Evolutionary conservation across 2,113 vertebrate species (phyloP), one percentile per base, ranked within the genome.

Genomic region (Neolamprologus toae): DNA sequence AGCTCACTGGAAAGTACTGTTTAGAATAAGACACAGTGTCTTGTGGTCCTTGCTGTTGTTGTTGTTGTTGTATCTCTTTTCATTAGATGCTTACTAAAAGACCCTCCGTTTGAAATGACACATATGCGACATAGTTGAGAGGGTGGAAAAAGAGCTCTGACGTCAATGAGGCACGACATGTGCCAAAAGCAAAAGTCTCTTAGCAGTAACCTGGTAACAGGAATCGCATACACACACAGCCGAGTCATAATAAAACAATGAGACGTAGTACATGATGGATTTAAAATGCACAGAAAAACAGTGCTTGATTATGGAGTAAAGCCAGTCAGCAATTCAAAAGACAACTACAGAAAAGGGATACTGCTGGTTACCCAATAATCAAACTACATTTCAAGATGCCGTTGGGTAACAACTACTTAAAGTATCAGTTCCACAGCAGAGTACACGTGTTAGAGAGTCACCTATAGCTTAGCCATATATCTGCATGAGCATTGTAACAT

Each of bases 171-270:
- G 90, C 91, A 93, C 61, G 83, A 93, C 91, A 92, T 94, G 91
- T 91, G 91, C 92, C 92, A 92, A 95, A 95, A 95, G 93, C 92
- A 94, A 93, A 95, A 91, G 86, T 93, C 93, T 95, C 90, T 93
- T 94, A 86, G 90, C 90, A 84, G 96, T 96, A 96, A 94, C 96
- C 94, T 95, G 94, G 96, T 96, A 97, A 97, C 96, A 94, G 92
- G 93, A 88, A 92, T 86, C 83, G 88, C 84, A 90, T 80, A 59
- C 51, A 89, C 86, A 92, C 66, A 94, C 54, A 91, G 82, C 83
- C 79, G 79, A 80, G 78, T 89, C 79, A 87, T 88, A 89, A 92
- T 92, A 88, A 91, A 91, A 90, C 85, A 93, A 92, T 73, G 80
- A 91, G 55, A 90, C 61, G 55, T 47, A 80, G 26, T 57, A 63